phyloP scores from a whole-genome alignment of 2,888 invertebrate genomes.

The Dasysyrphus albostriatus region DNA sequence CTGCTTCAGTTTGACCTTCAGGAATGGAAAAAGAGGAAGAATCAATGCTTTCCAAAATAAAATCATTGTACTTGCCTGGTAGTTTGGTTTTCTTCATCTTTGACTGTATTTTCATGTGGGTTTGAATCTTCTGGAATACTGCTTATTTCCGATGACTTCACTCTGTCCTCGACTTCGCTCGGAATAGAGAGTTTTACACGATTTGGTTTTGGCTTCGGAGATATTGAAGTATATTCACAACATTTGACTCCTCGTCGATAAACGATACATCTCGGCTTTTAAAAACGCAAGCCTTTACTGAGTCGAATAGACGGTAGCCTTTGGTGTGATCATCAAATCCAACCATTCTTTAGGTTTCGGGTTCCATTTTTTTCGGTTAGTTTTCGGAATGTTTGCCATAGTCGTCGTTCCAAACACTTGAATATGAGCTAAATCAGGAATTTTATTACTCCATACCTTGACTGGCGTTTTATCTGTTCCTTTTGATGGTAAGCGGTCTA shows the following conservation, averaged over 20 bases:
- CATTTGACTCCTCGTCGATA: neutral
- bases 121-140: neutral
- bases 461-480: neutral
- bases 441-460: conserved; percentile 58
- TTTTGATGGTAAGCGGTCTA: neutral
- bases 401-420: conserved; percentile 51
- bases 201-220: too few species aligned
- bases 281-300: neutral
- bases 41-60: neutral
- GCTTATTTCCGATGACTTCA: too few species aligned
- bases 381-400: conserved; percentile 31
- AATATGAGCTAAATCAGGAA: conserved; percentile 55
- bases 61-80: conserved; percentile 29
- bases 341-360: conserved; percentile 12
- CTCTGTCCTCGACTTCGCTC: too few species aligned
- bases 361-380: neutral
- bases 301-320: neutral
- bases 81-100: conserved; percentile 1
- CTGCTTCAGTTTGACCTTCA: too few species aligned
- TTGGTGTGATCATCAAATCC: conserved; percentile 11
- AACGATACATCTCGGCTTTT: conserved; percentile 29
- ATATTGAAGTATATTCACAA: neutral
- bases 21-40: neutral
- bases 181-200: neutral
- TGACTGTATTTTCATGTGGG: neutral